These are phyloP conservation scores for Kryptolebias marmoratus DNA, from an alignment of 2,113 vertebrate species.

Conservation along the genomic window DNA sequence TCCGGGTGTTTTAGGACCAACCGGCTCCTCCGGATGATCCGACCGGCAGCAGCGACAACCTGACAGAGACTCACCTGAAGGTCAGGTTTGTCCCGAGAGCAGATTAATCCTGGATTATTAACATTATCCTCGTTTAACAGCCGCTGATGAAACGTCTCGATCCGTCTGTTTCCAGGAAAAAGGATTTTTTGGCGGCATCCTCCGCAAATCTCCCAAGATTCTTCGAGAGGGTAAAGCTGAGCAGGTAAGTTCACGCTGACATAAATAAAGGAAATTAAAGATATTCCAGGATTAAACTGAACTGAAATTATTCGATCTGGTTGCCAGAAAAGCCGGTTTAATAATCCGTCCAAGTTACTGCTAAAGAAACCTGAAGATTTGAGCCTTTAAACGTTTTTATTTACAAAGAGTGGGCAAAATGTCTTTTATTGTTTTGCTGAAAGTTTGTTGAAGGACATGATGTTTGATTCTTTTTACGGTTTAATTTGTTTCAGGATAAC, in stretches of 20 bases:
- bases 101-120: too few relatives aligned
- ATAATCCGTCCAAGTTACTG: too few relatives aligned
- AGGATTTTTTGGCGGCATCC: slow-evolving; percentile 53
- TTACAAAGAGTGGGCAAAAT: too few relatives aligned
- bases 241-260: slow-evolving; percentile 33
- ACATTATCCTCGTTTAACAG: too few relatives aligned
- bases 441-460: accelerated
- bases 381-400: too few relatives aligned
- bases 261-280: too few relatives aligned
- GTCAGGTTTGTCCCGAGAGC: slow-evolving; percentile 20
- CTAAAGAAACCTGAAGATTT: too few relatives aligned
- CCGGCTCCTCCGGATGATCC: slow-evolving; percentile 1
- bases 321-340: too few relatives aligned
- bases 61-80: slow-evolving; percentile 40
- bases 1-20: slow-evolving; percentile 30
- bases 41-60: slow-evolving; percentile 35
- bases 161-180: slow-evolving; percentile 43
- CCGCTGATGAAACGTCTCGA: too few relatives aligned
- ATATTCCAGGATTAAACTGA: too few relatives aligned
- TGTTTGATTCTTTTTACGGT: not conserved
- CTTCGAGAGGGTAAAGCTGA: slow-evolving; percentile 11
- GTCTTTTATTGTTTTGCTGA: too few relatives aligned
- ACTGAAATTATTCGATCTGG: too few relatives aligned
- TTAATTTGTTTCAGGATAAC: slow-evolving; percentile 42
- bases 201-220: slow-evolving; percentile 49